phyloP scores from a whole-genome alignment of 2,888 invertebrate species.

The Limulus polyphemus region DNA sequence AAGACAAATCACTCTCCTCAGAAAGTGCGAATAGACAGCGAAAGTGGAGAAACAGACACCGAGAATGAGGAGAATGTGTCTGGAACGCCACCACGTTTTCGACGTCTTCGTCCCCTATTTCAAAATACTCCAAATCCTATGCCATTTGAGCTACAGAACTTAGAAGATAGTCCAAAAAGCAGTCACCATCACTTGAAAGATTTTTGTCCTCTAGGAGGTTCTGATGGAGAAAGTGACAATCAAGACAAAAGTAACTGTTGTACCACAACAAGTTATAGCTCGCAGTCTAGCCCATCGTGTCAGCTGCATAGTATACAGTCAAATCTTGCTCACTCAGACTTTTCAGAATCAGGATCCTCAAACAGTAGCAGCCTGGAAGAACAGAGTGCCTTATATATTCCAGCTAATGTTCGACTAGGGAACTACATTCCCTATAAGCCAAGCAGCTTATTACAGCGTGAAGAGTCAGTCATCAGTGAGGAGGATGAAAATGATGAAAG shows the following conservation, averaged over 20 bases:
- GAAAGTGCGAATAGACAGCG: too few relatives aligned
- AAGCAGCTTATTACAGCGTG: conserved; percentile 3
- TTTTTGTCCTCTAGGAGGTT: too few relatives aligned
- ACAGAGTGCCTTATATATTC: conserved; percentile 17
- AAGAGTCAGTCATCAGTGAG: not conserved
- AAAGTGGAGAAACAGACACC: too few relatives aligned
- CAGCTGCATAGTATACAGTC: not conserved
- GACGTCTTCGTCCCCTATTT: too few relatives aligned
- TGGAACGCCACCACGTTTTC: too few relatives aligned
- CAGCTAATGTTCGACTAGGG: conserved; percentile 12
- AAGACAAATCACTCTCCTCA: too few relatives aligned
- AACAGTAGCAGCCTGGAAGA: conserved; percentile 5
- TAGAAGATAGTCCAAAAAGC: conserved; percentile 17
- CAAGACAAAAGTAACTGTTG: conserved; percentile 1
- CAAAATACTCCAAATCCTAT: not conserved
- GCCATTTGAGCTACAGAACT: conserved; percentile 14
- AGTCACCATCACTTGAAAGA: not conserved
- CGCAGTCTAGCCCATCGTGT: not conserved
- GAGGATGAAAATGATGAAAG: conserved; percentile 1
- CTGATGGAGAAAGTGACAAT: conserved; percentile 4
- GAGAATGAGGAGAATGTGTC: too few relatives aligned
- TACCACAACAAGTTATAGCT: too few relatives aligned
- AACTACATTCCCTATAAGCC: conserved; percentile 3
- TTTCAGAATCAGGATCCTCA: conserved; percentile 5
- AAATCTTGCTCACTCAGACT: not conserved